phyloP scores from a whole-genome alignment of 2,888 invertebrate species.

The Nephrotoma appendiculata region DNA sequence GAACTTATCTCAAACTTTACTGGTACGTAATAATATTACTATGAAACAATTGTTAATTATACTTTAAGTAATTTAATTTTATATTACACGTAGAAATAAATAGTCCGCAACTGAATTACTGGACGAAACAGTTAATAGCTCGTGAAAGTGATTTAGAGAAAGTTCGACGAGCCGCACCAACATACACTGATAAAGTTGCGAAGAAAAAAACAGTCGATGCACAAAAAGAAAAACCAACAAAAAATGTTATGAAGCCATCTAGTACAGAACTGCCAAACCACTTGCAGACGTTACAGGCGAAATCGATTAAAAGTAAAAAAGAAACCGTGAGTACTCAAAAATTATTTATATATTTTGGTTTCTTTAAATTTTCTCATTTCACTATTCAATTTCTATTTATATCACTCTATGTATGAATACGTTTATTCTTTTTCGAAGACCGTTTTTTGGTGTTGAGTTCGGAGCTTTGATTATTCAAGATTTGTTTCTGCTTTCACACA shows the following conservation, averaged over 20 bases:
- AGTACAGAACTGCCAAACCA: constrained; percentile 45
- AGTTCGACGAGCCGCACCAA: constrained; percentile 42
- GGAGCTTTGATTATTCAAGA: too few relatives aligned
- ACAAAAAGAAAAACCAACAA: constrained; percentile 10
- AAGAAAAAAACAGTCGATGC: not conserved
- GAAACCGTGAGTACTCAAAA: constrained; percentile 30
- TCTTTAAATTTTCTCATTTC: not conserved
- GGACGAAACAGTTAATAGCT: constrained; percentile 64
- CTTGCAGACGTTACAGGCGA: constrained; percentile 51
- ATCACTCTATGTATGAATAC: too few relatives aligned
- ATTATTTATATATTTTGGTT: not conserved
- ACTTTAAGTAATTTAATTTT: not conserved
- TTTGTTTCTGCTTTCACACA: not conserved
- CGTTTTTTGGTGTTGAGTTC: too few relatives aligned
- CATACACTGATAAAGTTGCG: constrained; percentile 8
- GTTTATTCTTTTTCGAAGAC: too few relatives aligned
- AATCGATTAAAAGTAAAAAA: constrained; percentile 25
- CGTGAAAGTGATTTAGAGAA: constrained; percentile 69
- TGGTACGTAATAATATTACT: constrained; percentile 17
- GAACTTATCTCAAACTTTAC: constrained; percentile 38
- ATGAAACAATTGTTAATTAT: not conserved
- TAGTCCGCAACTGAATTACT: constrained; percentile 40
- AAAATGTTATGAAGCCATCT: constrained; percentile 9
- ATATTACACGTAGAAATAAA: constrained; percentile 17
- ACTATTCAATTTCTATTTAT: not conserved